phyloP scores from a whole-genome alignment of 2,113 vertebrate genomes.

The Andinoacara biseriatus region DNA sequence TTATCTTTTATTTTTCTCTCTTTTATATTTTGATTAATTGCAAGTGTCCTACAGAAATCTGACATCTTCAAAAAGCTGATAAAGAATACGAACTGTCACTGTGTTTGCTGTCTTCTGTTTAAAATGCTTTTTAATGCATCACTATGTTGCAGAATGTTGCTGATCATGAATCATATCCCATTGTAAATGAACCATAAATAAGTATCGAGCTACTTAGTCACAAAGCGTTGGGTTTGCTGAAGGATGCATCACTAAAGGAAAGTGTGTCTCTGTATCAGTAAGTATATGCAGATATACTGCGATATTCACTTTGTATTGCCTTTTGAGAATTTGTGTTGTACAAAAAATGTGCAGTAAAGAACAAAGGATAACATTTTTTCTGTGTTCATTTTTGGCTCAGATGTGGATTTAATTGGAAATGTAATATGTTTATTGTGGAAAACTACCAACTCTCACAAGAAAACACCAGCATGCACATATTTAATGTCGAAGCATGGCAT shows the following conservation, averaged over 20 bases:
- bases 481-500: no score
- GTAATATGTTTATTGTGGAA: no score
- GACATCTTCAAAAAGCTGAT: background rate
- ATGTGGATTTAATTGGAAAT: background rate
- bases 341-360: constrained; percentile 75
- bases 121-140: constrained; percentile 3
- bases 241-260: constrained; percentile 11
- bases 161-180: background rate
- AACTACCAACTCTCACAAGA: background rate
- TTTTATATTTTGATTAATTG: constrained; percentile 28
- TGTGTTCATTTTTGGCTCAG: background rate
- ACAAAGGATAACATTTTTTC: constrained; percentile 27
- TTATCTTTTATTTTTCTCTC: no score
- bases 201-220: background rate
- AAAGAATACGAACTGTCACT: background rate
- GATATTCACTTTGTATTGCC: constrained; percentile 72
- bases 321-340: constrained; percentile 75
- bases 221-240: constrained; percentile 7
- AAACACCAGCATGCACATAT: no score
- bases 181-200: constrained; percentile 11
- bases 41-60: background rate
- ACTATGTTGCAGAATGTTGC: background rate
- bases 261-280: background rate
- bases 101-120: constrained; percentile 4
- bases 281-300: constrained; percentile 45